These are phyloP conservation scores for Montipora capricornis DNA, from an alignment of 64 coral and sea anemone species.

Conservation along the genomic window DNA sequence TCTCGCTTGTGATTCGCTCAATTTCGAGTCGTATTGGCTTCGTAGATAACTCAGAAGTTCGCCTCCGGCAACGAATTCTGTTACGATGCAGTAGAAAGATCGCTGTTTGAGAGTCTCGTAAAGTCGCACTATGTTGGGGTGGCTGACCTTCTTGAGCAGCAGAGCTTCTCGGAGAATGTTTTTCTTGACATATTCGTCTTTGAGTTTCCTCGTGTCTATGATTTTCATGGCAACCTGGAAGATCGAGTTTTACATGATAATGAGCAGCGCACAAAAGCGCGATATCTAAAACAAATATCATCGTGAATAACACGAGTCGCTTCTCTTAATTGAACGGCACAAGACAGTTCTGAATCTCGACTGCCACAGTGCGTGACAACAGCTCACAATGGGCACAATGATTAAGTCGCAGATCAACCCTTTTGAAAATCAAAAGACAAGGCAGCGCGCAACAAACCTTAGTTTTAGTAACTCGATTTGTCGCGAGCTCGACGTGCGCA, in stretches of 20 bases:
- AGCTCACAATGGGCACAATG: conserved; percentile 30
- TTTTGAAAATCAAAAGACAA: conserved; percentile 31
- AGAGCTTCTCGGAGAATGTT: conserved; percentile 90
- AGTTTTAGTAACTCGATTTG: conserved; percentile 85
- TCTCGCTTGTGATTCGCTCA: conserved; percentile 90
- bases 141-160: conserved; percentile 80
- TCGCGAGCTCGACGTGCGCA: conserved; percentile 85
- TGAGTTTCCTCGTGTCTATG: conserved; percentile 90
- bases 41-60: conserved; percentile 76
- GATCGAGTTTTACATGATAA: conserved; percentile 10
- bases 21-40: conserved; percentile 74
- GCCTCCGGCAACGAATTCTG: conserved; percentile 81
- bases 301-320: conserved; percentile 42
- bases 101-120: conserved; percentile 89
- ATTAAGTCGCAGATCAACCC: conserved; percentile 40
- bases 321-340: conserved; percentile 20
- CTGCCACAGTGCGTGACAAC: conserved; percentile 35
- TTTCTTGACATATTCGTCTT: conserved; percentile 87
- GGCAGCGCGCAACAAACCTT: conserved; percentile 74
- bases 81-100: conserved; percentile 84
- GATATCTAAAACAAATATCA: conserved; percentile 1
- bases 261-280: not conserved
- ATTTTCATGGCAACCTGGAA: conserved; percentile 91
- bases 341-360: conserved; percentile 9
- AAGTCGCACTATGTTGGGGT: conserved; percentile 83